Base-by-base conservation (phyloP, 2,888 invertebrate genomes). In the Epistrophella euchroma region DNA sequence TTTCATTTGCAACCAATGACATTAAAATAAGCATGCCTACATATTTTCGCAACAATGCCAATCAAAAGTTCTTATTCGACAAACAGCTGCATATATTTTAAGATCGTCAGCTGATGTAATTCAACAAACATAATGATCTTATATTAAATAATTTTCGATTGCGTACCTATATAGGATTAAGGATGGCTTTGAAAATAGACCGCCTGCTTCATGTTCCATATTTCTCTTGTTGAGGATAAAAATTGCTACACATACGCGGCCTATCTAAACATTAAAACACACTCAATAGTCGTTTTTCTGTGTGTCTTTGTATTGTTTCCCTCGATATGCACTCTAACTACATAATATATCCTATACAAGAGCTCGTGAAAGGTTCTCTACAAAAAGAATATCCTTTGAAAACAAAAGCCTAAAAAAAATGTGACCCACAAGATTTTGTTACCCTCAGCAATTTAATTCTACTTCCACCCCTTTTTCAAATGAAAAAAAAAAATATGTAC, bases 121-220 rank as follows among this genome's bases (percentile, higher is more conserved):
- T 52, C 52, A 52, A 2, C 2, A 25, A 52, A 52, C 15, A 25
- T 47, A n/a, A 43, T 50, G n/a, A 15, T 25, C 52, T 52, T 15
- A 52, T 25, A 47, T 47, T 47, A 47, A 47, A 11, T 19, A 47
- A 11, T 52, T 52, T 25, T 25, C 52, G 22, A 52, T n/a, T 25
- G 15, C 15, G 25, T 52, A 17, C 7, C 6, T 50, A n/a, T 43
- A 50, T 50, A n/a, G 22, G 15, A 15, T 52, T 6, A 15, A 52
- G 52, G 52, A 52, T 15, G 52, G 25, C 25, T 25, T 52, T 52
- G 25, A 52, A 15, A 25, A 52, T 25, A 52, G 52, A 52, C 52
- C 52, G 52, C 52, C 22, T 25, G 22, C 17, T 52, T 52, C 15
- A 52, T 17, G 45, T 45, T 45, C 3, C 17, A 45, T 15, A 25